These are phyloP conservation scores for Leucoptera coffeella DNA, from an alignment of 2,888 invertebrate species.

Conservation along the genomic window DNA sequence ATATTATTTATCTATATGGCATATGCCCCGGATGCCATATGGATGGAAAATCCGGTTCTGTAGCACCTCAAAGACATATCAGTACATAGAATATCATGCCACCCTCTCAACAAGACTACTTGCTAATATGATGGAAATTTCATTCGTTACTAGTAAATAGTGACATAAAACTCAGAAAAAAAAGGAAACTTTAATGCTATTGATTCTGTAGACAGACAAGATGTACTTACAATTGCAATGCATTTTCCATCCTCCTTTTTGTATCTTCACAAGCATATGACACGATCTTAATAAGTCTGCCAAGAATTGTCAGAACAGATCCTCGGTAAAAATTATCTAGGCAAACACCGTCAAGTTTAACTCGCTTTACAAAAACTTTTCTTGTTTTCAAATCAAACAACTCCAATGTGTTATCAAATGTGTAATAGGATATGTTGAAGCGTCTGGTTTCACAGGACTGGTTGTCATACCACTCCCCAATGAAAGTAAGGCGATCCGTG, in stretches of 20 bases:
- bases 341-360: constrained; percentile 59
- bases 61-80: no score
- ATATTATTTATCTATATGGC: no score
- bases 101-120: no score
- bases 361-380: constrained; percentile 62
- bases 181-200: neutral
- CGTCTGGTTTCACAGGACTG: constrained; percentile 67
- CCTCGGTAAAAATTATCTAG: constrained; percentile 68
- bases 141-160: no score
- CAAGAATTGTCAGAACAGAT: constrained; percentile 65
- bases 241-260: constrained; percentile 53
- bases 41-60: no score
- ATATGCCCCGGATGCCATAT: no score
- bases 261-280: constrained; percentile 69
- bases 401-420: constrained; percentile 73
- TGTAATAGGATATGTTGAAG: constrained; percentile 72
- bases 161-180: neutral
- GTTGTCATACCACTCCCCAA: constrained; percentile 84
- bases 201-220: no score
- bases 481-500: constrained; percentile 54
- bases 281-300: constrained; percentile 64
- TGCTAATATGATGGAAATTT: no score
- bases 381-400: constrained; percentile 63
- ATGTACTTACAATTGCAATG: constrained; percentile 57
- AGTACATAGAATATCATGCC: no score